Conservation (phyloP, 2,888 invertebrate species). For the Ctena decussata region DNA sequence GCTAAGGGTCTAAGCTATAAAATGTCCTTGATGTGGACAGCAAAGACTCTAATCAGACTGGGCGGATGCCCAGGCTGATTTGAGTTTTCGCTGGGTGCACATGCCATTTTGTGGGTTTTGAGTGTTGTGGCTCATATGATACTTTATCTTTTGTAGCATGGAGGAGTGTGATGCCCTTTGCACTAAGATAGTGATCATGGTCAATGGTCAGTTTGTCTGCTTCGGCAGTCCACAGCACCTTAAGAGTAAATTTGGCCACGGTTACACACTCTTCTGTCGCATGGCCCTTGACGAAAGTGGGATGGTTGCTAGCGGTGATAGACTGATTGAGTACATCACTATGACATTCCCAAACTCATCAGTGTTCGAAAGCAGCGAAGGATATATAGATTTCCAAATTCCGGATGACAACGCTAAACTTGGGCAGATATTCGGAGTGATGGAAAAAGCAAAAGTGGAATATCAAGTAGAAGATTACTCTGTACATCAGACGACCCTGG, state of each 20-base stretch:
- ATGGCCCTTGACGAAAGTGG: slow-evolving; percentile 71
- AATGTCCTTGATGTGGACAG: no score
- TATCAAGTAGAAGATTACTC: slow-evolving; percentile 85
- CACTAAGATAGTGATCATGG: slow-evolving; percentile 93
- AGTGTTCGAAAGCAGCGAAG: slow-evolving; percentile 91
- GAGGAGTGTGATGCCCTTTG: slow-evolving; percentile 95
- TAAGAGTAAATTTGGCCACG: slow-evolving; percentile 90
- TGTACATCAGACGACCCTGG: slow-evolving; percentile 86
- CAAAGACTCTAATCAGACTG: no score
- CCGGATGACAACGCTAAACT: slow-evolving; percentile 81
- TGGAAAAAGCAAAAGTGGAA: slow-evolving; percentile 82
- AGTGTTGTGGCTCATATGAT: no score
- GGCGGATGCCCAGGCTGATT: no score
- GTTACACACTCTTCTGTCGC: slow-evolving; percentile 64
- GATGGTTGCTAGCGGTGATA: slow-evolving; percentile 69
- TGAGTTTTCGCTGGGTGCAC: no score
- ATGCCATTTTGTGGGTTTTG: no score
- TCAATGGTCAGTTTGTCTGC: slow-evolving; percentile 91
- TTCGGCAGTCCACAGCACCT: slow-evolving; percentile 92
- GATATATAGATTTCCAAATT: slow-evolving; percentile 84
- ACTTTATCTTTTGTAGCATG: no score
- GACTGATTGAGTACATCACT: slow-evolving; percentile 87
- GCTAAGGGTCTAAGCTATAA: no score
- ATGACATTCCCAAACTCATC: slow-evolving; percentile 89
- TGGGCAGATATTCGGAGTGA: slow-evolving; percentile 84